Percentiles rank a stretch among this genome's conserved stretches.
These are phyloP conservation scores for Hassar affinis DNA, from an alignment of 2,113 vertebrate genomes.

Conservation along the genomic window DNA sequence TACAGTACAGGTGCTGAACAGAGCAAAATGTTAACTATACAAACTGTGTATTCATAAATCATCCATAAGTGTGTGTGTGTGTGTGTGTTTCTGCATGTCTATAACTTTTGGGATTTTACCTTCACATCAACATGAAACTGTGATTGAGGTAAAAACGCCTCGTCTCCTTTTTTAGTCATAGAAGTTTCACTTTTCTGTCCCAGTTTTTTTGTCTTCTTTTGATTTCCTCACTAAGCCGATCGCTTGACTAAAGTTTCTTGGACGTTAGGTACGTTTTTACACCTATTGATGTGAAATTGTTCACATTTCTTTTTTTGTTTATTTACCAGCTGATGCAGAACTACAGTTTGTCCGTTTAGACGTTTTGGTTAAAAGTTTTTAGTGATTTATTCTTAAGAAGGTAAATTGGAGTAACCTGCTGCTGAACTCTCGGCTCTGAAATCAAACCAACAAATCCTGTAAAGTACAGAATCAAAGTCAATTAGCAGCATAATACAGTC, in stretches of 20 bases:
- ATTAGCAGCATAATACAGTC: background rate
- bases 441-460: background rate
- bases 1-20: background rate
- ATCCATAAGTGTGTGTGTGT: background rate
- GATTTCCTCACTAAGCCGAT: conserved; percentile 3
- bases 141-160: conserved; percentile 22
- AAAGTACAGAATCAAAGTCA: background rate
- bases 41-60: background rate
- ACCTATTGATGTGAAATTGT: background rate
- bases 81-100: conserved; percentile 33
- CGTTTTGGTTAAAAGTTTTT: background rate
- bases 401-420: conserved; percentile 19
- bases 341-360: background rate
- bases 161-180: conserved; percentile 22
- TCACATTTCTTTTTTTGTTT: background rate
- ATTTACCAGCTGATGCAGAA: background rate
- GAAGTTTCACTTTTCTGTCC: too few relatives aligned
- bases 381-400: background rate
- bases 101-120: conserved; percentile 4
- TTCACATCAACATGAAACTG: conserved; percentile 31
- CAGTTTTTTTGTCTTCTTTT: too few relatives aligned
- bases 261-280: background rate
- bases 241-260: background rate
- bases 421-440: background rate
- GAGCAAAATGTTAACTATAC: background rate